Percentiles rank a stretch among this genome's conserved stretches.
phyloP scores from a whole-genome alignment of 2,797 vertebrate species.

The Ciconia nigra region DNA sequence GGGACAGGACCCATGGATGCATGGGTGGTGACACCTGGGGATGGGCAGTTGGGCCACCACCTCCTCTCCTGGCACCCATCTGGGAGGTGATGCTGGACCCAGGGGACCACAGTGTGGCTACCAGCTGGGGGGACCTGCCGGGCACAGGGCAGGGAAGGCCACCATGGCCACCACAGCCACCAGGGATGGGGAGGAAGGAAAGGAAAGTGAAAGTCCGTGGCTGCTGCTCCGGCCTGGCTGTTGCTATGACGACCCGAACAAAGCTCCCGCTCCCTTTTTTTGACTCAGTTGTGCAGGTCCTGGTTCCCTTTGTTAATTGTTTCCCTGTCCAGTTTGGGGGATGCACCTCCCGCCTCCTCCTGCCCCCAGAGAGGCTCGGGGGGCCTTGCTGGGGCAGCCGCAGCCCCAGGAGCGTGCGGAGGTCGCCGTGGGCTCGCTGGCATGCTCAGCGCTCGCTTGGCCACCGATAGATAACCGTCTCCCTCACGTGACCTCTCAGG shows the following conservation, averaged over 20 bases:
- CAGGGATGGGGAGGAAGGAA: constrained; percentile 1
- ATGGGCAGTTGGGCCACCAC: neutral
- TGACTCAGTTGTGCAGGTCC: constrained; percentile 60
- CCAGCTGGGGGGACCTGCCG: neutral
- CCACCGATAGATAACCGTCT: rapidly evolving
- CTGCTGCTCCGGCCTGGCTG: constrained; percentile 16
- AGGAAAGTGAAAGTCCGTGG: constrained; percentile 71
- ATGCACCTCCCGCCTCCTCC: neutral
- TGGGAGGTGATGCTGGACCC: neutral
- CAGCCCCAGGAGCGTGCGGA: rapidly evolving
- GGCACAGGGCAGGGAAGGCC: neutral
- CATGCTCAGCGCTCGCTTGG: rapidly evolving
- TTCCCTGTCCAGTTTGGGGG: constrained; percentile 28
- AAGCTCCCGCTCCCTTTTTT: constrained; percentile 68
- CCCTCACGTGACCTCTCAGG: neutral
- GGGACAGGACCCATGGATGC: neutral
- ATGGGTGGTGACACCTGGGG: neutral
- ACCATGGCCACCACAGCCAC: neutral
- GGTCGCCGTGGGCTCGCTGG: neutral
- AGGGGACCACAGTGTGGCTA: rapidly evolving
- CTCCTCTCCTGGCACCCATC: neutral
- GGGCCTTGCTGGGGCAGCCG: neutral
- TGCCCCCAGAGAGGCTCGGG: neutral
- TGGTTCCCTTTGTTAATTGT: constrained; percentile 64
- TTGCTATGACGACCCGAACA: constrained; percentile 71